Conservation (phyloP, 2,888 invertebrate species). For the Sepiola atlantica region DNA sequence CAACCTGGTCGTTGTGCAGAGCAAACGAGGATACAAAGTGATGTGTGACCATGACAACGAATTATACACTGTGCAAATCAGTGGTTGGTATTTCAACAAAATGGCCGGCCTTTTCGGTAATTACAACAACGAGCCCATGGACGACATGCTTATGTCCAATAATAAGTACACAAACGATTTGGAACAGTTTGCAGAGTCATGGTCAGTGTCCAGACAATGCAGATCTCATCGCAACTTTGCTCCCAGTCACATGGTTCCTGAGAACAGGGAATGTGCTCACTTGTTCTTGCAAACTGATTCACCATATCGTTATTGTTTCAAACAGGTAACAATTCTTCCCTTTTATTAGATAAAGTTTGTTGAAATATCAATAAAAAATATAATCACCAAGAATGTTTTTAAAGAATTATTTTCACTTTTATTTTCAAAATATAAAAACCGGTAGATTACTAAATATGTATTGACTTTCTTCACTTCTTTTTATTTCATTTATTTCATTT, state of each 20-base stretch:
- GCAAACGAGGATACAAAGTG: neutral
- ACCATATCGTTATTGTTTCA: constrained; percentile 77
- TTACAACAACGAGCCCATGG: constrained; percentile 90
- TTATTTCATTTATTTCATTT: too few species aligned
- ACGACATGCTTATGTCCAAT: constrained; percentile 84
- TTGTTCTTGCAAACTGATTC: constrained; percentile 82
- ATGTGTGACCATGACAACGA: neutral
- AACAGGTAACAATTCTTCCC: constrained; percentile 74
- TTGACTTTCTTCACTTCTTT: neutral
- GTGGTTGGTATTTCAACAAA: constrained; percentile 92
- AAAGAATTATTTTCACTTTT: too few species aligned
- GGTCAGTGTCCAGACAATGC: constrained; percentile 76
- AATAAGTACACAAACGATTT: constrained; percentile 77
- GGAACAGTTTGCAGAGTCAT: constrained; percentile 84
- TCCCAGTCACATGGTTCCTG: constrained; percentile 50
- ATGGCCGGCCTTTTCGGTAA: constrained; percentile 92
- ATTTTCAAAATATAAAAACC: too few species aligned
- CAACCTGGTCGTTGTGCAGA: neutral
- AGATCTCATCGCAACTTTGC: constrained; percentile 57
- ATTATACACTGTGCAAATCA: constrained; percentile 76
- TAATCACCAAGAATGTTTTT: too few species aligned
- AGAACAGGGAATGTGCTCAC: constrained; percentile 79
- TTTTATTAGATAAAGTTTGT: neutral
- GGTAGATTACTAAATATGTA: neutral
- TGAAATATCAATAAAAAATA: neutral